Evolutionary conservation across 2,797 vertebrate species (phyloP).

Genomic region (Pampus argenteus): DNA sequence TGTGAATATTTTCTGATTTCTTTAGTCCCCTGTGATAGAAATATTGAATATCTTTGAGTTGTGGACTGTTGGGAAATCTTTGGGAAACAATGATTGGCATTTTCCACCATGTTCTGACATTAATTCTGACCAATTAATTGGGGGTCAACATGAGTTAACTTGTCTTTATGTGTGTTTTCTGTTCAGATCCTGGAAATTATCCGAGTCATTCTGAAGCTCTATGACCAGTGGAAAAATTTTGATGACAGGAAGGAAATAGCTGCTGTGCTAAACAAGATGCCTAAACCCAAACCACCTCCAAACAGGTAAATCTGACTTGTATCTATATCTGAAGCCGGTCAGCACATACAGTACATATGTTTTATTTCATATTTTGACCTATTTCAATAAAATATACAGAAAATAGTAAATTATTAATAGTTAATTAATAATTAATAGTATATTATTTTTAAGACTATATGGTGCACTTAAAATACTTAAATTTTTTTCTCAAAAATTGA

Average conservation of each 20-base stretch:
- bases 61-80: too few species aligned
- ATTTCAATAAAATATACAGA: background rate
- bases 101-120: too few species aligned
- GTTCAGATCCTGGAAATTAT: conserved; percentile 98
- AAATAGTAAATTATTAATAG: too few species aligned
- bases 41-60: too few species aligned
- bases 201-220: conserved; percentile 97
- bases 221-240: conserved; percentile 99
- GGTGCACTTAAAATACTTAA: too few species aligned
- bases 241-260: conserved; percentile 98
- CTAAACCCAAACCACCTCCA: conserved; percentile 98
- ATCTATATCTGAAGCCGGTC: background rate
- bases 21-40: too few species aligned
- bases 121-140: too few species aligned
- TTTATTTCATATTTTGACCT: background rate
- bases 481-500: too few species aligned
- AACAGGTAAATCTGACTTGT: conserved; percentile 87
- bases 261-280: conserved; percentile 98
- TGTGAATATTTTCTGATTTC: too few species aligned
- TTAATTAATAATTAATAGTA: too few species aligned
- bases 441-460: too few species aligned
- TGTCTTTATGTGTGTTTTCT: conserved; percentile 10
- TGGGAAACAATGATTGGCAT: too few species aligned
- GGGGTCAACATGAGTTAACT: background rate
- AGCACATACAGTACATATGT: background rate